Evolutionary conservation across 2,797 vertebrate species (phyloP), one percentile per base, ranked within the genome.

Genomic region (Rhinophrynus dorsalis): DNA sequence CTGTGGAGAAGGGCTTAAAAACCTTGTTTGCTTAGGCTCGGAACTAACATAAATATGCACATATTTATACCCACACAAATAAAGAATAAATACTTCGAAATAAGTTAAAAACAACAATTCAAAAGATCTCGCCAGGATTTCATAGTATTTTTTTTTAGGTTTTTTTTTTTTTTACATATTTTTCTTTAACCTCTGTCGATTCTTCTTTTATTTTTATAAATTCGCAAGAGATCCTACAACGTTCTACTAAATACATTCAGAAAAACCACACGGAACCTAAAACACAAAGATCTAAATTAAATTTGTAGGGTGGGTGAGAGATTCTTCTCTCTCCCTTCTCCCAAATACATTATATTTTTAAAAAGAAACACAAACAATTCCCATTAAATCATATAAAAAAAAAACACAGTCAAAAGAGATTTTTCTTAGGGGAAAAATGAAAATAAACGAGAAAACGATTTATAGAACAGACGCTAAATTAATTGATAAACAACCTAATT

Each of bases 141-240:
- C 60, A 59, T 30, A 54, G 33, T 71, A 47, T 40, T 54, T 91
- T 85, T 84, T 80, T 81, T 84, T 89, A 87, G 81, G 86, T 87
- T 86, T 89, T 83, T 79, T 56, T 91, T 62, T 74, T 56, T 45
- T 67, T 72, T 87, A 90, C 90, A 85, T 76, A 86, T 90, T 87
- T 70, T 76, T 67, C 77, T 69, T 64, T 24, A 35, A 33, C 42
- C 54, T 65, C 62, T 32, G 42, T 65, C 24, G 68, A 68, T 48
- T 74, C 73, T 69, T 74, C 33, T 42, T 73, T 21, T 23, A 40
- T 67, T 55, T 30, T 38, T 65, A n/a, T 51, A 2, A 24, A 73
- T 47, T 71, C 57, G 47, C 40, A 42, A 73, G 69, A 73, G 61
- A 73, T 73, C 69, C 62, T 73, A 73, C 69, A 33, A 73, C 69